Evolutionary conservation across 2,888 invertebrate species (phyloP).

Genomic region (Deroplatys truncata): DNA sequence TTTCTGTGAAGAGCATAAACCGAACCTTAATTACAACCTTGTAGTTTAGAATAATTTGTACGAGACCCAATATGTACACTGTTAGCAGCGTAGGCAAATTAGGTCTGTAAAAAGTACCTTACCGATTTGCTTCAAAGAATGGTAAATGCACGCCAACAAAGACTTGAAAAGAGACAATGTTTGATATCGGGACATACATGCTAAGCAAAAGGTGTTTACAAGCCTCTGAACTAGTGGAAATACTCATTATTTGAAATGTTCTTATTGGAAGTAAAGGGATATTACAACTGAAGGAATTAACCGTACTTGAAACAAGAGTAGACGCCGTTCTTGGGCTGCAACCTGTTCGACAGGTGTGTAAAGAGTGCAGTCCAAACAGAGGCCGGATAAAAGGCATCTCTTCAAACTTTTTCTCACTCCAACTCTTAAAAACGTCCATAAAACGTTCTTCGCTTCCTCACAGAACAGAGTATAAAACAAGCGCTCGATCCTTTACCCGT

Average conservation of each 20-base stretch:
- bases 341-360: neutral
- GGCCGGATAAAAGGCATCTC: neutral
- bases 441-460: neutral
- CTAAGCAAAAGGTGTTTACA: too few relatives aligned
- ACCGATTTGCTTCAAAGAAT: too few relatives aligned
- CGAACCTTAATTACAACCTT: too few relatives aligned
- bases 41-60: too few relatives aligned
- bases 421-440: neutral
- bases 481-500: neutral
- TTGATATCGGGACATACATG: too few relatives aligned
- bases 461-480: neutral
- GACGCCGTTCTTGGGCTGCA: neutral
- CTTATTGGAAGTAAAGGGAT: neutral
- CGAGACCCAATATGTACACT: too few relatives aligned
- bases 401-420: neutral
- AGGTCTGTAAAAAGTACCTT: too few relatives aligned
- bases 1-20: too few relatives aligned
- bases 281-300: neutral
- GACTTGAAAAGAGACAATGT: too few relatives aligned
- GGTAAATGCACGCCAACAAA: too few relatives aligned
- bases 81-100: too few relatives aligned
- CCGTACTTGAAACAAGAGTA: neutral
- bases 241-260: neutral
- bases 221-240: too few relatives aligned
- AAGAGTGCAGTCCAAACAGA: neutral